These are phyloP conservation scores for Pogonocherus hispidulus DNA, from an alignment of 2,888 invertebrate species.

Conservation along the genomic window DNA sequence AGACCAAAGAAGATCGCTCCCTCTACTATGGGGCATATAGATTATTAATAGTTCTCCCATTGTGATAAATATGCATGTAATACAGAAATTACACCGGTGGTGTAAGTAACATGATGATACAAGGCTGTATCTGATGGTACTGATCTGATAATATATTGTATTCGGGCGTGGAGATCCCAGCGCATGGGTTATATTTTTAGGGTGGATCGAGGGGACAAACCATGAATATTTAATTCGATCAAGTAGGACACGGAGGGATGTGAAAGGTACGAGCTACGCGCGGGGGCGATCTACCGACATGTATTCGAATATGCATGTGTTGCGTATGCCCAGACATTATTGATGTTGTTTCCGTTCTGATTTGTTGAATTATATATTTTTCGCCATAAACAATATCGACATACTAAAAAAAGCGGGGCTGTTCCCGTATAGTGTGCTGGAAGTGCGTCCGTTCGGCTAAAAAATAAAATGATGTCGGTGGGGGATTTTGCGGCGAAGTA, in stretches of 20 bases:
- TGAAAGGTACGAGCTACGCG: conserved; percentile 16
- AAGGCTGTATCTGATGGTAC: conserved; percentile 23
- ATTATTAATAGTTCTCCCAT: conserved; percentile 25
- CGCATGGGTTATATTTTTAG: conserved; percentile 9
- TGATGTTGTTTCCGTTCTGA: conserved; percentile 14
- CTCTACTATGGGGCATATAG: not conserved
- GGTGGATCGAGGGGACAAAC: conserved; percentile 31
- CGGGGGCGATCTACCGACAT: conserved; percentile 11
- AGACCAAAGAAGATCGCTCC: conserved; percentile 1
- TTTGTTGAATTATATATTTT: conserved; percentile 3
- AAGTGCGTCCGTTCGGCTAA: too few species aligned
- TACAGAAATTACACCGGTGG: conserved; percentile 25
- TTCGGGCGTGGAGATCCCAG: conserved; percentile 15
- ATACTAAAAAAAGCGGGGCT: too few species aligned
- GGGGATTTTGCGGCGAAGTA: too few species aligned
- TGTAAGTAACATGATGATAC: too few species aligned
- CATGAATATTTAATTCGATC: conserved; percentile 49
- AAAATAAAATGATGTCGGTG: too few species aligned
- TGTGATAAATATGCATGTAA: conserved; percentile 24
- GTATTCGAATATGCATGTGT: not conserved
- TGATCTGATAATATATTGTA: conserved; percentile 22
- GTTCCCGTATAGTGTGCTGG: too few species aligned
- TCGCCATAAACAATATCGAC: too few species aligned
- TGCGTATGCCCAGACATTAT: not conserved
- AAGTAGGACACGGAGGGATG: conserved; percentile 37